phyloP scores from a whole-genome alignment of 2,797 vertebrate species.

The Gadopsis marmoratus region DNA sequence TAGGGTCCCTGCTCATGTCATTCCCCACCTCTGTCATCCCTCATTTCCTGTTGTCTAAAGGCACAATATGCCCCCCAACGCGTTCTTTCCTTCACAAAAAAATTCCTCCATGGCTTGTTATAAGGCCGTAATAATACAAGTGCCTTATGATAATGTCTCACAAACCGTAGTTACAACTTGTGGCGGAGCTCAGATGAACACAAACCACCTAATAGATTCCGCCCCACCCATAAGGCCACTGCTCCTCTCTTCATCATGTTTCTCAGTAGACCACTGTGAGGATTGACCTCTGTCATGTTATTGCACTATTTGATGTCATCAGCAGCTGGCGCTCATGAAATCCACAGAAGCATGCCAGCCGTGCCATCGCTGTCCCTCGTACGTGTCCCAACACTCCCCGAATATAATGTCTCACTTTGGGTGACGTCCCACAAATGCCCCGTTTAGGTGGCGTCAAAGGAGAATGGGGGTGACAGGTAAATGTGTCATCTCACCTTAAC shows the following conservation, averaged over 20 bases:
- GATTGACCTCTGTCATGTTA: slow-evolving; percentile 70
- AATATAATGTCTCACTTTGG: slow-evolving; percentile 21
- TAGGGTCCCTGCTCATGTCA: not conserved
- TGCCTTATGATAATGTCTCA: not conserved
- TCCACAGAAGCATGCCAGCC: slow-evolving; percentile 65
- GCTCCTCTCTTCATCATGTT: slow-evolving; percentile 14
- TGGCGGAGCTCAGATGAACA: not conserved
- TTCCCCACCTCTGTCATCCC: slow-evolving; percentile 1
- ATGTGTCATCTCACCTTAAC: slow-evolving; percentile 28
- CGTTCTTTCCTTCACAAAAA: not conserved
- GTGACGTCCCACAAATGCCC: slow-evolving; percentile 39
- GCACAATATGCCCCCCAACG: not conserved
- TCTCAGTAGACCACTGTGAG: slow-evolving; percentile 23
- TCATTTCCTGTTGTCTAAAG: slow-evolving; percentile 4
- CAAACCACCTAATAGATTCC: not conserved
- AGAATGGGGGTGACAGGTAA: slow-evolving; percentile 54
- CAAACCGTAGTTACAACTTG: slow-evolving; percentile 10
- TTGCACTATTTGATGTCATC: slow-evolving; percentile 66
- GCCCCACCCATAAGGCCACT: slow-evolving; percentile 11
- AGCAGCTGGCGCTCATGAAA: slow-evolving; percentile 75
- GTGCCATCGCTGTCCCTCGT: slow-evolving; percentile 65
- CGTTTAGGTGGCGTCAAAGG: slow-evolving; percentile 6
- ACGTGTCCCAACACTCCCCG: slow-evolving; percentile 65
- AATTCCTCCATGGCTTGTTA: not conserved
- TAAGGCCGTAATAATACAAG: not conserved